Evolutionary conservation across 2,797 vertebrate genomes (phyloP).

Genomic region (Amniataba percoides): DNA sequence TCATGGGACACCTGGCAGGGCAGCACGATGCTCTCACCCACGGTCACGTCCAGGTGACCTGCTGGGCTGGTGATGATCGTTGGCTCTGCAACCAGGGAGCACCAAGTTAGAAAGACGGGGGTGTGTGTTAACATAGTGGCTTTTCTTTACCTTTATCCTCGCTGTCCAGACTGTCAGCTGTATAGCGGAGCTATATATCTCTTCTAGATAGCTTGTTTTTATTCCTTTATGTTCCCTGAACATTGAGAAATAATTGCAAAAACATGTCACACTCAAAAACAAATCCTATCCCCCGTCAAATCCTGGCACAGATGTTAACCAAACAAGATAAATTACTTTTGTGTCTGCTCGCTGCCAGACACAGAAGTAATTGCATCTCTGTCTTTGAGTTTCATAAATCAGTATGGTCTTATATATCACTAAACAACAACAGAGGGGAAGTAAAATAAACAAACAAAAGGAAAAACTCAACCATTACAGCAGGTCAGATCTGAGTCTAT

Average conservation of each 20-base stretch:
- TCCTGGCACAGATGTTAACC: conserved; percentile 37
- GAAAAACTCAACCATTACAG: conserved; percentile 51
- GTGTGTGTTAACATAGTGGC: background rate
- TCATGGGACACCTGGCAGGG: conserved; percentile 96
- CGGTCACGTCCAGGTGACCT: conserved; percentile 93
- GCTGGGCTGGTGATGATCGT: conserved; percentile 92
- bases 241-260: conserved; percentile 40
- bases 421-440: conserved; percentile 27
- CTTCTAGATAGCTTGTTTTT: background rate
- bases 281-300: conserved; percentile 31
- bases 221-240: conserved; percentile 18
- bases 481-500: conserved; percentile 63
- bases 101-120: conserved; percentile 13
- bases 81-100: conserved; percentile 84
- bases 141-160: background rate
- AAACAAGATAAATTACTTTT: conserved; percentile 63
- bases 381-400: conserved; percentile 51
- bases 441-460: conserved; percentile 55
- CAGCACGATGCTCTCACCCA: conserved; percentile 95
- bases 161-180: conserved; percentile 1
- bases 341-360: conserved; percentile 36
- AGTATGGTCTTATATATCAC: conserved; percentile 37
- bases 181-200: background rate
- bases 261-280: conserved; percentile 35
- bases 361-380: conserved; percentile 24